phyloP scores from a whole-genome alignment of 2,797 vertebrate species.

The Threskiornis aethiopicus region DNA sequence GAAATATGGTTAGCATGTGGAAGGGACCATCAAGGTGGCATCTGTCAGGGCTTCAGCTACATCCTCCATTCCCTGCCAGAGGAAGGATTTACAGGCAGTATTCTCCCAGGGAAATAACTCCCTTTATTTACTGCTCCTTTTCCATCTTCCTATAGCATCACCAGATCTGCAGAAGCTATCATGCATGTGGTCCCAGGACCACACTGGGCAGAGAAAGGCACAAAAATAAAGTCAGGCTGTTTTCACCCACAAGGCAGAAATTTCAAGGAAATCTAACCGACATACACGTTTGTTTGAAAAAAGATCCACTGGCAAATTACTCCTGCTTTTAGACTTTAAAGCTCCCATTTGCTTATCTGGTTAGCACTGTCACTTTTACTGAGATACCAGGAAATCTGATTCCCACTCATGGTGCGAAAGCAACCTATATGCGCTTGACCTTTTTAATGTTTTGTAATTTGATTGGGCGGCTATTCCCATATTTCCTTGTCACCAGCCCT shows the following conservation, averaged over 20 bases:
- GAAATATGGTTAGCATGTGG: neutral
- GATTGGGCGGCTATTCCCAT: constrained; percentile 61
- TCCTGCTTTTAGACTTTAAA: constrained; percentile 1
- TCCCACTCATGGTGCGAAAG: neutral
- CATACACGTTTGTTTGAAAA: neutral
- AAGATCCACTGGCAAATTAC: neutral
- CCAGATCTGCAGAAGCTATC: neutral
- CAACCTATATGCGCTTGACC: constrained; percentile 49
- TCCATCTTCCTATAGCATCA: neutral
- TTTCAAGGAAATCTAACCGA: neutral
- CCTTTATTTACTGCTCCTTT: neutral
- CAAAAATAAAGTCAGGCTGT: neutral
- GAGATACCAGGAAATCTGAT: constrained; percentile 49
- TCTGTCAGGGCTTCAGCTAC: neutral
- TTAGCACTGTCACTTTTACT: constrained; percentile 51
- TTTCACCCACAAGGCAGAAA: neutral
- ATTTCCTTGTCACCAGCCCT: constrained; percentile 63
- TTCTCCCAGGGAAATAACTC: neutral
- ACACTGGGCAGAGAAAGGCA: neutral
- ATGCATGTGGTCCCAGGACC: neutral
- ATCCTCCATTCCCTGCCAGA: neutral
- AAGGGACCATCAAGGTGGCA: neutral
- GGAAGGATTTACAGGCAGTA: neutral
- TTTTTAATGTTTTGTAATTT: constrained; percentile 67
- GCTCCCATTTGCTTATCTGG: constrained; percentile 49